Conservation (phyloP, 2,797 vertebrate genomes). For the Adrianichthys oophorus region DNA sequence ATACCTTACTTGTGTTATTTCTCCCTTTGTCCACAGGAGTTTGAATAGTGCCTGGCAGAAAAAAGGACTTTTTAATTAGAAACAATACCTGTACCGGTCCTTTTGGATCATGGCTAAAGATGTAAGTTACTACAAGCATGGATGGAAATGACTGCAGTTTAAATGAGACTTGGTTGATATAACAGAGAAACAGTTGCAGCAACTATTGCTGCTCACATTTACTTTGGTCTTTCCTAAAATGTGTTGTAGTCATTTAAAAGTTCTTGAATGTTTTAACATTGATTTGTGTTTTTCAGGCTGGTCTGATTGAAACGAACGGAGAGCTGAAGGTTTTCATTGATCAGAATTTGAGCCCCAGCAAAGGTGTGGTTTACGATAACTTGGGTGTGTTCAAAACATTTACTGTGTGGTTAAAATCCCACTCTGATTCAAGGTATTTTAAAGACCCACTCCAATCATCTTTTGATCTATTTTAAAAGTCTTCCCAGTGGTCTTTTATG, state of each 20-base stretch:
- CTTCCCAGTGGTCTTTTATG: no score
- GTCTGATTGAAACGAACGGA: slow-evolving; percentile 99
- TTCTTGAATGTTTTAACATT: not conserved
- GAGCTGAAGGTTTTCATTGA: slow-evolving; percentile 99
- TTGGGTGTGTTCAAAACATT: not conserved
- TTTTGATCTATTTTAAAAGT: no score
- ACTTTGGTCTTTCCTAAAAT: no score
- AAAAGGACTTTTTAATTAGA: slow-evolving; percentile 56
- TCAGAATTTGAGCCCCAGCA: slow-evolving; percentile 98
- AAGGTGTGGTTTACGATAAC: slow-evolving; percentile 80
- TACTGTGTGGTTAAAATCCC: no score
- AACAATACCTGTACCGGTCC: slow-evolving; percentile 69
- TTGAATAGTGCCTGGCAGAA: slow-evolving; percentile 50
- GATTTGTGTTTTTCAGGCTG: slow-evolving; percentile 79
- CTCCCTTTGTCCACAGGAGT: slow-evolving; percentile 53
- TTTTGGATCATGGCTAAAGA: slow-evolving; percentile 86
- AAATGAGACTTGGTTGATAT: not conserved
- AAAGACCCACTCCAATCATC: no score
- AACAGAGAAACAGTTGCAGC: no score
- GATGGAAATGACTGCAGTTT: not conserved
- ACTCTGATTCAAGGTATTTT: no score
- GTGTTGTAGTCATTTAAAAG: not conserved
- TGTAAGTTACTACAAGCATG: slow-evolving; percentile 63
- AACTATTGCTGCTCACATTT: no score
- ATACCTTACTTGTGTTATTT: not conserved